Base-by-base conservation (phyloP, 2,797 vertebrate genomes). In the Brotula barbata region DNA sequence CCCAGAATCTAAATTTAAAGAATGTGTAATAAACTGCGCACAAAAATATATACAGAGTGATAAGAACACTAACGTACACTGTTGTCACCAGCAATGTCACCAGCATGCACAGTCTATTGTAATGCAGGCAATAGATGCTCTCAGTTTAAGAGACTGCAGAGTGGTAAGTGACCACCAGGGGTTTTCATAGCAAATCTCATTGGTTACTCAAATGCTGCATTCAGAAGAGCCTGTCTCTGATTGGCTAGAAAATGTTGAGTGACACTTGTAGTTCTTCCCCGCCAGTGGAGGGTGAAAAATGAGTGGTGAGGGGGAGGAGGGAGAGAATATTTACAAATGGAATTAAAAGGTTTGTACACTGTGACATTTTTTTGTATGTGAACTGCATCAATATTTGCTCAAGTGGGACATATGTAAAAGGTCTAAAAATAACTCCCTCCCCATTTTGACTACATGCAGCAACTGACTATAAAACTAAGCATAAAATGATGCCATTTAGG, bases 201-300 rank as follows among this genome's bases (percentile, higher is more conserved):
- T 87, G 88, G 86, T 58, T 71, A 44, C 64, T 70, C 50, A 74
- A 84, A 77, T 84, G 58, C 85, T 87, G 87, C 86, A 87, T 89
- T 87, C 77, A 78, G 56, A 66, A 41, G 68, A 19, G 13, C 4
- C 12, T 12, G 5, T 1, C 5, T 68, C 9, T 71, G 76, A 90
- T 85, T 90, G 89, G 89, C 66, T 67, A 41, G 2, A 28, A 34
- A 8, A 19, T 42, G 39, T 28, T 71, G 51, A 77, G 53, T 77
- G 58, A 39, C 64, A 64, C 5, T 23, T 36, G 16, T 28, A 69
- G 49, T 28, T 51, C 63, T 73, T 51, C 28, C 73, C 56, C 21
- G 33, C 11, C 3, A 16, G 45, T 48, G 57, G 21, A 20, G 51
- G 62, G 42, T 17, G 13, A 53, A 54, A 52, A 52, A 58, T 41